Conservation (phyloP, 1,140 invertebrate species). For the Atopsyche davidsoni region DNA sequence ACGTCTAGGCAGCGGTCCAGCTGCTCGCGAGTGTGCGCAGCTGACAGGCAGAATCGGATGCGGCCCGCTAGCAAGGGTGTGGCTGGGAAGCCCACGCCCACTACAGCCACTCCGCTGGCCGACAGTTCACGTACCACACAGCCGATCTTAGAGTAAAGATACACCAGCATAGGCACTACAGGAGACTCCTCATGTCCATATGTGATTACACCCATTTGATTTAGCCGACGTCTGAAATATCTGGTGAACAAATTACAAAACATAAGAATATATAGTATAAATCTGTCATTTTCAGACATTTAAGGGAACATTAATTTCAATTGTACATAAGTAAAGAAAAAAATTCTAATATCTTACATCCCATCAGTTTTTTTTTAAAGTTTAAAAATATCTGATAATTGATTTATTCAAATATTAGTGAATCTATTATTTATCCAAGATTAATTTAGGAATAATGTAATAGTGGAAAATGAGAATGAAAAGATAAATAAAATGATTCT, state of each 20-base stretch:
- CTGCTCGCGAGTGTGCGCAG: slow-evolving; percentile 93
- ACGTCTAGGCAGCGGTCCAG: slow-evolving; percentile 78
- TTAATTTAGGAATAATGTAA: too few species aligned
- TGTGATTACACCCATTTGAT: slow-evolving; percentile 88
- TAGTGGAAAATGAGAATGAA: too few species aligned
- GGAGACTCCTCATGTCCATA: slow-evolving; percentile 97
- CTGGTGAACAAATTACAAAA: slow-evolving; percentile 11
- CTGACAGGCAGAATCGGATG: slow-evolving; percentile 93
- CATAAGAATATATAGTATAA: too few species aligned
- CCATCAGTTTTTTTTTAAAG: too few species aligned
- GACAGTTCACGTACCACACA: slow-evolving; percentile 80
- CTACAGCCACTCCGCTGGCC: slow-evolving; percentile 78
- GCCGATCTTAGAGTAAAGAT: slow-evolving; percentile 88
- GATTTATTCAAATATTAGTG: too few species aligned
- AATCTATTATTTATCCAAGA: too few species aligned
- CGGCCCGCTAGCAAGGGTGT: slow-evolving; percentile 92
- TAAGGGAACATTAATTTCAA: too few species aligned
- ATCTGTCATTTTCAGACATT: too few species aligned
- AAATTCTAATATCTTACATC: too few species aligned
- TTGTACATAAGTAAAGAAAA: neutral
- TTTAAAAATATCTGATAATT: too few species aligned
- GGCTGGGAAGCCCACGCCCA: slow-evolving; percentile 97
- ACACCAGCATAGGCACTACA: slow-evolving; percentile 92
- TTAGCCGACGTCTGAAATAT: slow-evolving; percentile 81
- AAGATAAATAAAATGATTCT: too few species aligned